Evolutionary conservation across 2,797 vertebrate genomes (phyloP).

Genomic region (Parotocinclus haroldoi): DNA sequence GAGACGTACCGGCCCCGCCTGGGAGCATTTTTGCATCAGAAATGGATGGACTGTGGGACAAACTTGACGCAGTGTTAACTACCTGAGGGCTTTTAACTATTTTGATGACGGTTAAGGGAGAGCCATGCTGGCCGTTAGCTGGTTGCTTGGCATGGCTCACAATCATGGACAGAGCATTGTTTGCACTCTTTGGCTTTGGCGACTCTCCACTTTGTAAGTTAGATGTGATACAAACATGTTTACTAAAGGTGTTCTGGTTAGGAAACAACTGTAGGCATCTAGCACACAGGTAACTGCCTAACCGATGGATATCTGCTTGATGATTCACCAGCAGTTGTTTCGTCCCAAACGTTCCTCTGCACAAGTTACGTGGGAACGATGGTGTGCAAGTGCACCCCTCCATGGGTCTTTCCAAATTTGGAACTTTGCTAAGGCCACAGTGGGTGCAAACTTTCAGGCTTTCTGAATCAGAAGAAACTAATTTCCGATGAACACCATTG

Average conservation of each 20-base stretch:
- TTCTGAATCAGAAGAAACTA: neutral
- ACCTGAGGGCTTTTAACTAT: neutral
- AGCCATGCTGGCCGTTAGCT: neutral
- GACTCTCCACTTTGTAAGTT: neutral
- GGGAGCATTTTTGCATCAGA: neutral
- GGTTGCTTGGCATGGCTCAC: neutral
- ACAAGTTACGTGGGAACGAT: constrained; percentile 5
- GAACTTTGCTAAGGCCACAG: constrained; percentile 22
- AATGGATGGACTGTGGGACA: neutral
- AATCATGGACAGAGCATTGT: neutral
- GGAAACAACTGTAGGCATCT: constrained; percentile 40
- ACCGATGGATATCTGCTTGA: constrained; percentile 16
- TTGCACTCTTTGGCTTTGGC: neutral
- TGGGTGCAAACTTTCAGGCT: constrained; percentile 1
- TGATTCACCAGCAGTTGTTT: constrained; percentile 19
- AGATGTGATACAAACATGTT: constrained; percentile 31
- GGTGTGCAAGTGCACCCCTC: constrained; percentile 6
- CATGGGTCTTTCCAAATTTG: neutral
- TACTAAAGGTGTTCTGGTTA: constrained; percentile 23
- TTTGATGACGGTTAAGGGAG: too few relatives aligned
- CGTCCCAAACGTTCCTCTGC: neutral
- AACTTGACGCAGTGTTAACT: neutral
- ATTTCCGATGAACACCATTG: neutral
- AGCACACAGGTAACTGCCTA: constrained; percentile 35
- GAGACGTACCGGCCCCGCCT: neutral